Percentiles rank a stretch among this genome's conserved stretches.
phyloP scores from a whole-genome alignment of 1,140 invertebrate genomes.

The Aleiodes sp. region DNA sequence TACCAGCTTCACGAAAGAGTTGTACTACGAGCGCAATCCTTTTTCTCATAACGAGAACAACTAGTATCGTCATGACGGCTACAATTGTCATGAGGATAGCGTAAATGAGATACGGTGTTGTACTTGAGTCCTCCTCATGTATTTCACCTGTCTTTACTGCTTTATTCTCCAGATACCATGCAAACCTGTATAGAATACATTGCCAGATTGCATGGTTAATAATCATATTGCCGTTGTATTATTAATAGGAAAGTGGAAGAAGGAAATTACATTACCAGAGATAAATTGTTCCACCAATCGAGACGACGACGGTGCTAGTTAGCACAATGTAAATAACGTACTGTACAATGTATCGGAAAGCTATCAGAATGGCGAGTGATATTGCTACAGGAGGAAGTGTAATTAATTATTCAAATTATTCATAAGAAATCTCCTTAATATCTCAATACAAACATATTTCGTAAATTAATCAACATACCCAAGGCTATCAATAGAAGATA shows the following conservation, averaged over 20 bases:
- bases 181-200: constrained; percentile 39
- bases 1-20: constrained; percentile 80
- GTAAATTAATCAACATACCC: constrained; percentile 62
- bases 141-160: constrained; percentile 48
- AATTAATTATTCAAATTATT: constrained; percentile 21
- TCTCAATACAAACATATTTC: constrained; percentile 9
- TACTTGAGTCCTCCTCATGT: constrained; percentile 54
- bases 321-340: constrained; percentile 77
- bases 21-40: constrained; percentile 75
- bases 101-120: constrained; percentile 63
- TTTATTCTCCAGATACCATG: constrained; percentile 53
- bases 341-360: constrained; percentile 72
- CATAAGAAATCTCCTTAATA: constrained; percentile 6
- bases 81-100: constrained; percentile 73
- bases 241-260: constrained; percentile 28
- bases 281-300: constrained; percentile 70
- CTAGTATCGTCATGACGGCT: constrained; percentile 72
- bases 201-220: constrained; percentile 15
- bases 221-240: constrained; percentile 43
- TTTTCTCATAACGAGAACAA: constrained; percentile 78
- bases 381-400: constrained; percentile 66
- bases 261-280: constrained; percentile 70
- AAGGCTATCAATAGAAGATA: constrained; percentile 72
- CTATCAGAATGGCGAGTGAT: constrained; percentile 69
- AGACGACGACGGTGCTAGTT: constrained; percentile 68